Conservation (phyloP, 1,140 invertebrate species). For the Anastrepha obliqua region DNA sequence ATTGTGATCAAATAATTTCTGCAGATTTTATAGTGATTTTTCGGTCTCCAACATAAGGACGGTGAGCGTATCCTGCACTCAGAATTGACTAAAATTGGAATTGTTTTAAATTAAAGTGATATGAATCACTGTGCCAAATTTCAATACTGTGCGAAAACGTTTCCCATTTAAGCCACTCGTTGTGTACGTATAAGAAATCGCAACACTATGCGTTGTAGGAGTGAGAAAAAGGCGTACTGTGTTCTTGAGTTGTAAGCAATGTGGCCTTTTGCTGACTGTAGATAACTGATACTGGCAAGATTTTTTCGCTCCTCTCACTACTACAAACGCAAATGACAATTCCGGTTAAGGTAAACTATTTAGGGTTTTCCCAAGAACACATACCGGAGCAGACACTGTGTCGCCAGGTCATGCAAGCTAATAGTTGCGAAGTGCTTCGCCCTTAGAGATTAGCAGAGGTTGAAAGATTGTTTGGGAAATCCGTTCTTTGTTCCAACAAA, state of each 20-base stretch:
- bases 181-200: no score
- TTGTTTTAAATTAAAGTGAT: no score
- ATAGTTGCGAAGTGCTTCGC: conserved; percentile 19
- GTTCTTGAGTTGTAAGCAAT: conserved; percentile 15
- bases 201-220: not conserved
- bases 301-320: not conserved
- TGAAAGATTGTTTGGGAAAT: conserved; percentile 1
- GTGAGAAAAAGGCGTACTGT: conserved; percentile 43
- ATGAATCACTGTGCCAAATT: no score
- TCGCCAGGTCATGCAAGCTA: not conserved
- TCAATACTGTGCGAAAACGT: no score
- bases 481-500: not conserved
- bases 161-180: no score
- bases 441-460: conserved; percentile 16
- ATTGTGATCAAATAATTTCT: no score
- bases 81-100: no score
- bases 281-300: not conserved
- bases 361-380: conserved; percentile 35
- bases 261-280: conserved; percentile 11
- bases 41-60: no score
- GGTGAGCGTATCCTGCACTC: no score
- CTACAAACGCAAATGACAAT: not conserved
- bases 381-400: conserved; percentile 25
- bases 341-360: conserved; percentile 5
- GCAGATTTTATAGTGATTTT: no score